Evolutionary conservation across 92 coral and sea anemone species (phyloP).

Genomic region (Palythoa grandiflora): DNA sequence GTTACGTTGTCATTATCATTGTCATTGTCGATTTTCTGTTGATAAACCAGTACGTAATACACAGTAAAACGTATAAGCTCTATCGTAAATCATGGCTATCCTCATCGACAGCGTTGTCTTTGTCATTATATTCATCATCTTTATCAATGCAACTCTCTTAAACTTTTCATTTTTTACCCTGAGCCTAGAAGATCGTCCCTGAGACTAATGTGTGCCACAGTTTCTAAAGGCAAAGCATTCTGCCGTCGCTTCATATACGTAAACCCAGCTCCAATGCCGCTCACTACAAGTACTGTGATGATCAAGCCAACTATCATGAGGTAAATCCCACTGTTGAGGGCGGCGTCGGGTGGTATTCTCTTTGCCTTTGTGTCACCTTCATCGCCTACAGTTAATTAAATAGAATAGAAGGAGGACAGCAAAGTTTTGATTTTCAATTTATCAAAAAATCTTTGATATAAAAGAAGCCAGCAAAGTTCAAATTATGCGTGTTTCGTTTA

Average conservation of each 20-base stretch:
- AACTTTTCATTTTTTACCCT: slow-evolving; percentile 12
- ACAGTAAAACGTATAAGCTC: no score
- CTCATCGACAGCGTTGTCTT: neutral
- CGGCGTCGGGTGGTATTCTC: neutral
- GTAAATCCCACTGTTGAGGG: neutral
- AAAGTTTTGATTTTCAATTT: no score
- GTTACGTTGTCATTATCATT: no score
- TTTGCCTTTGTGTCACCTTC: neutral
- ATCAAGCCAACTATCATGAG: neutral
- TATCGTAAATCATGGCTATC: neutral
- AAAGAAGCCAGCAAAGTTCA: no score
- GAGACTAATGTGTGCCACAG: neutral
- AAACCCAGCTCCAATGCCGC: neutral
- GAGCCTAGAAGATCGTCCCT: slow-evolving; percentile 20
- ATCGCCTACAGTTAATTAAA: neutral
- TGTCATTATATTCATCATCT: neutral
- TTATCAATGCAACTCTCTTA: neutral
- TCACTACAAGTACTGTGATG: neutral
- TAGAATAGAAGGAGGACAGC: no score
- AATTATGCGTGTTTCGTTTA: no score
- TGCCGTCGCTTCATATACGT: slow-evolving; percentile 11
- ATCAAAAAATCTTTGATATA: no score
- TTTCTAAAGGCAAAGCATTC: neutral
- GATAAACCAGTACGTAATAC: no score
- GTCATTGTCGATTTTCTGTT: no score